A percentile compares a stretch with the other conserved stretches of the same genome.
phyloP scores from a whole-genome alignment of 2,888 invertebrate species.

The Heliothis peltigera region DNA sequence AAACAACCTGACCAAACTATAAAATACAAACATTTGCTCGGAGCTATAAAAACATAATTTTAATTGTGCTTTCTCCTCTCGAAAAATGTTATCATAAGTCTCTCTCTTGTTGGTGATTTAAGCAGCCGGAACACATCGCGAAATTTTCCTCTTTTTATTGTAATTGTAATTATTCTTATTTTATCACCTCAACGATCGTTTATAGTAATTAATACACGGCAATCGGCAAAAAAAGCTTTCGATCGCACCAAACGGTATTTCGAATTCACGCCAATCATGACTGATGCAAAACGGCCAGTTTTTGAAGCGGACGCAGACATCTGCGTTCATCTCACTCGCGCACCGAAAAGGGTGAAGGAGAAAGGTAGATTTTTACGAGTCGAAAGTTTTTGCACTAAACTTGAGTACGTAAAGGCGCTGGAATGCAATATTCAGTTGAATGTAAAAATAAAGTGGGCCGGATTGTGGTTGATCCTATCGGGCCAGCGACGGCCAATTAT shows the following conservation, averaged over 20 bases:
- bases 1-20: slow-evolving; percentile 35
- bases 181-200: slow-evolving; percentile 56
- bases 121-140: slow-evolving; percentile 22
- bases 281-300: slow-evolving; percentile 55
- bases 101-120: slow-evolving; percentile 7
- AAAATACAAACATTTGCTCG: slow-evolving; percentile 39
- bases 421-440: slow-evolving; percentile 76
- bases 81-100: slow-evolving; percentile 1
- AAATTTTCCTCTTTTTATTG: slow-evolving; percentile 17
- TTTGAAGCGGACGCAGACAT: slow-evolving; percentile 13
- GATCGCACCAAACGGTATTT: slow-evolving; percentile 66
- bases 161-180: slow-evolving; percentile 29
- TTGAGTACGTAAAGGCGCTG: slow-evolving; percentile 64
- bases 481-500: slow-evolving; percentile 73
- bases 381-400: slow-evolving; percentile 65
- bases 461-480: slow-evolving; percentile 72
- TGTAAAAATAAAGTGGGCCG: slow-evolving; percentile 71
- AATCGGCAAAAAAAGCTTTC: slow-evolving; percentile 61
- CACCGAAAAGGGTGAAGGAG: slow-evolving; percentile 44
- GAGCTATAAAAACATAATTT: slow-evolving; percentile 27
- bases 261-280: slow-evolving; percentile 75
- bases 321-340: slow-evolving; percentile 34
- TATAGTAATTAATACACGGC: slow-evolving; percentile 63
- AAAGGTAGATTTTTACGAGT: slow-evolving; percentile 46
- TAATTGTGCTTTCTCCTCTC: slow-evolving; percentile 39